Base-by-base conservation (phyloP, 2,888 invertebrate species). In the Zaprionus bogoriensis region DNA sequence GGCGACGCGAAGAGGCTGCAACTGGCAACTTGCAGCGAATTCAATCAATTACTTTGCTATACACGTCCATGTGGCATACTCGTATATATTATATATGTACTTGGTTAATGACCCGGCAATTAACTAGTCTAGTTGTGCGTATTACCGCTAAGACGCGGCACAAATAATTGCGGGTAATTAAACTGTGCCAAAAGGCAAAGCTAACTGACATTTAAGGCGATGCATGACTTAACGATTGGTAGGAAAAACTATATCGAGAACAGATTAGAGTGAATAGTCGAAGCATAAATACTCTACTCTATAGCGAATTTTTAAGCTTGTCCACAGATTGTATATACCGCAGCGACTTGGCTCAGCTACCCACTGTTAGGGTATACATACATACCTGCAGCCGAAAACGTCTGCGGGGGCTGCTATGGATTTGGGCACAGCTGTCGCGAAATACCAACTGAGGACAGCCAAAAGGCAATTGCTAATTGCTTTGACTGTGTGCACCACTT, bases 151-250 rank as follows among this genome's bases (percentile, higher is more conserved):
- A 22, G 38, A 42, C 44, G 58, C 59, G 59, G 60, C 61, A 44
- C 60, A 59, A 59, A 73, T 84, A 84, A 77, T 66, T 74, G 65
- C 51, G 45, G 55, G 57, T 72, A 63, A 77, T 77, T 81, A 50
- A 82, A 67, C 57, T 20, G 41, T 66, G 58, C 72, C 69, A 72
- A 73, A 74, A 67, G 53, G 60, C 51, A 63, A 50, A 59, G 60
- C 74, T 85, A 78, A 78, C 78, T 87, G 82, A 75, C 85, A 84
- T 87, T 81, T 81, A 77, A 81, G 75, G 64, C 72, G 66, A 84
- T 84, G 78, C 73, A 78, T 81, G 81, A 74, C 66, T 64, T 59
- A 59, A 66, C 51, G 30, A 25, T 54, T 4, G 25, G 27, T 17
- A 30, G 2, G 10, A 60, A 48, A 28, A 47, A 54, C 36, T 5